These are phyloP conservation scores for Ichneumon xanthorius DNA, from an alignment of 2,888 invertebrate genomes.

Conservation along the genomic window DNA sequence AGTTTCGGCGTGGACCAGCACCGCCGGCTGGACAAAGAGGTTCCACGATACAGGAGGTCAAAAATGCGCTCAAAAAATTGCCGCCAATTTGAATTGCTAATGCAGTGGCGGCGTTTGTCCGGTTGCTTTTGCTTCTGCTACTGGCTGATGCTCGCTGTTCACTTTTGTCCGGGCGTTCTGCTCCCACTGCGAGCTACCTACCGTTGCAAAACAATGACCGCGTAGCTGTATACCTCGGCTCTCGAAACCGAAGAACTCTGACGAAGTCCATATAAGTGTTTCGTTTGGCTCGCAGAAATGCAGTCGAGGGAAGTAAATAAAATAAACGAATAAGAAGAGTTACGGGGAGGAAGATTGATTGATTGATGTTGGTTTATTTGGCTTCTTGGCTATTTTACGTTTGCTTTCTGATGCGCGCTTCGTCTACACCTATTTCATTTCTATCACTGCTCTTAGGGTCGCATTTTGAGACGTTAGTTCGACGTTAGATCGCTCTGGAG, in stretches of 20 bases:
- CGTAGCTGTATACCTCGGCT: constrained; percentile 82
- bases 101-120: constrained; percentile 77
- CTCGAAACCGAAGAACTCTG: constrained; percentile 79
- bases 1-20: constrained; percentile 80
- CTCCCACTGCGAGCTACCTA: constrained; percentile 66
- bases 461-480: too few species aligned
- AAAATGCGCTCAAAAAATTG: constrained; percentile 85
- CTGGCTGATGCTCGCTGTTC: constrained; percentile 47
- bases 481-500: too few species aligned
- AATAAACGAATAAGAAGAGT: constrained; percentile 79
- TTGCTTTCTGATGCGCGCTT: not conserved
- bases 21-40: constrained; percentile 65
- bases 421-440: not conserved
- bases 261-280: constrained; percentile 85
- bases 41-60: constrained; percentile 84
- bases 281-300: constrained; percentile 83
- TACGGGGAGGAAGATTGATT: constrained; percentile 29
- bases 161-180: constrained; percentile 48
- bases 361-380: not conserved
- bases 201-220: constrained; percentile 84
- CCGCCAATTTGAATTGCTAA: constrained; percentile 85
- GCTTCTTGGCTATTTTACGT: not conserved
- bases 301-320: constrained; percentile 78
- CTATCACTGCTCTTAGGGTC: too few species aligned
- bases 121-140: constrained; percentile 61